Percentiles rank a stretch among this genome's conserved stretches.
phyloP scores from a whole-genome alignment of 2,888 invertebrate species.

The Oxyteleia sp. region DNA sequence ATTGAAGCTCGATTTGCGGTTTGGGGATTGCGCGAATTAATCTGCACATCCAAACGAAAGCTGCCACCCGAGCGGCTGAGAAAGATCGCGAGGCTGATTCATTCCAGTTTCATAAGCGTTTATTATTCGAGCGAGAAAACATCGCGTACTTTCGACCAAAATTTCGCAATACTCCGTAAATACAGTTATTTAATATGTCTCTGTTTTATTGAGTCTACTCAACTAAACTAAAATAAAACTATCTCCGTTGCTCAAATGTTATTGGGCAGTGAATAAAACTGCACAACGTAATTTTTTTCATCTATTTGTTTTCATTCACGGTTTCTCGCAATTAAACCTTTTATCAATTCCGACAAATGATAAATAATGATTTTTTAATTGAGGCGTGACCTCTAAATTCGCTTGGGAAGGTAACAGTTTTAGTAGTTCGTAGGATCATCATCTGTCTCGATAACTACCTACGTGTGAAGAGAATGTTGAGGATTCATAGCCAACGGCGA shows the following conservation, averaged over 20 bases:
- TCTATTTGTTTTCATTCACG: not conserved
- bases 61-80: conserved; percentile 44
- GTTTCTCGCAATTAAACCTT: not conserved
- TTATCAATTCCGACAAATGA: conserved; percentile 19
- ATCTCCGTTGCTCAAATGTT: no score
- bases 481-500: conserved; percentile 65
- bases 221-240: no score
- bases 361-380: conserved; percentile 24
- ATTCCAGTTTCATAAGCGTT: conserved; percentile 35
- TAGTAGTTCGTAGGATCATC: conserved; percentile 67
- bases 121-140: conserved; percentile 23
- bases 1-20: conserved; percentile 69
- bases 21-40: conserved; percentile 57
- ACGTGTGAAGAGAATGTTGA: conserved; percentile 74
- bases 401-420: conserved; percentile 33
- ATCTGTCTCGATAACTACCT: conserved; percentile 73
- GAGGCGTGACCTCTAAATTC: conserved; percentile 21
- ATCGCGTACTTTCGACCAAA: conserved; percentile 17
- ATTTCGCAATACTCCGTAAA: conserved; percentile 9
- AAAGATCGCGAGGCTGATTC: conserved; percentile 43
- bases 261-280: not conserved
- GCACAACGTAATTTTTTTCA: no score
- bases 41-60: conserved; percentile 50
- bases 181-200: not conserved
- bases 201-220: not conserved